These are phyloP conservation scores for Lepidurus packardi DNA, from an alignment of 1,140 invertebrate genomes.

Conservation along the genomic window DNA sequence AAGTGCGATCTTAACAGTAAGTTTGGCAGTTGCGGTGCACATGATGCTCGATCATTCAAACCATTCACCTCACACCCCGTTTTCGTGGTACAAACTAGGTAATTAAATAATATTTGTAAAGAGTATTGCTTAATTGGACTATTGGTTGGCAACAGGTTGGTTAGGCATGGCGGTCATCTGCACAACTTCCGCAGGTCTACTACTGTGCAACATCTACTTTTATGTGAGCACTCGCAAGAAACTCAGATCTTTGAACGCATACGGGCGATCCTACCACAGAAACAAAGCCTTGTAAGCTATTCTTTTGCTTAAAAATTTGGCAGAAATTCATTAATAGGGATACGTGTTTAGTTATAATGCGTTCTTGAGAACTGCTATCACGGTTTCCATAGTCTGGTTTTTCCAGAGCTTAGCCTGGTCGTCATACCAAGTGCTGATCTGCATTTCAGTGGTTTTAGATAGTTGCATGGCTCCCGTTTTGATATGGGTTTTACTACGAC, in stretches of 20 bases:
- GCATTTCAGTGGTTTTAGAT: conserved; percentile 10
- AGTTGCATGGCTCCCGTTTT: not conserved
- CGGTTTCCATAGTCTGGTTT: conserved; percentile 28
- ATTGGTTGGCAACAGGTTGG: conserved; percentile 54
- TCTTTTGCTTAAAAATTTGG: not conserved
- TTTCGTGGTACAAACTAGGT: conserved; percentile 34
- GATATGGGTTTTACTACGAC: not conserved
- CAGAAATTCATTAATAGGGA: not conserved
- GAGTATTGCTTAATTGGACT: not conserved
- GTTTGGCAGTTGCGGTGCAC: conserved; percentile 68
- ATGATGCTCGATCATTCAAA: conserved; percentile 59
- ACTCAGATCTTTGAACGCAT: conserved; percentile 25
- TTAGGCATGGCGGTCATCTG: conserved; percentile 72
- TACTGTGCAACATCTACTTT: conserved; percentile 70
- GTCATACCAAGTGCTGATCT: conserved; percentile 21
- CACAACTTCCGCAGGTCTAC: conserved; percentile 66
- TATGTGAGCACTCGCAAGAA: conserved; percentile 64
- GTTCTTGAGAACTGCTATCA: conserved; percentile 25
- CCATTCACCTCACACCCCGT: conserved; percentile 32
- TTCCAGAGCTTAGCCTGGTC: conserved; percentile 28
- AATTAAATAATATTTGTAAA: not conserved
- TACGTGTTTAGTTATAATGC: conserved; percentile 24
- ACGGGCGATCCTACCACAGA: conserved; percentile 32
- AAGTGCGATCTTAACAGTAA: conserved; percentile 60
- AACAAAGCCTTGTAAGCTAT: conserved; percentile 32